Conservation (phyloP, 2,113 vertebrate genomes). For the Xyliphius kryptos region DNA sequence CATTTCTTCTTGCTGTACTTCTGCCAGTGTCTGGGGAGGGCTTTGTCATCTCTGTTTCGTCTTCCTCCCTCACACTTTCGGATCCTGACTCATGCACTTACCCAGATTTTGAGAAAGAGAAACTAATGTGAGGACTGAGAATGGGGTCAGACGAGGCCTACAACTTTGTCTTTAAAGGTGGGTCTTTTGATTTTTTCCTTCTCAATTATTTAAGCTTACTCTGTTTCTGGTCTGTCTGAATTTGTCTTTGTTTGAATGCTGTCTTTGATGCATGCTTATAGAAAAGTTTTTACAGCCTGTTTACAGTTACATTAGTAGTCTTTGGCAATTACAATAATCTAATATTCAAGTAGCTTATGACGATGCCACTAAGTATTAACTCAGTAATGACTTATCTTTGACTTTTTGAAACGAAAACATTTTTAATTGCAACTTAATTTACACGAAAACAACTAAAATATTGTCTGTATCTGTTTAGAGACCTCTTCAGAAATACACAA, state of each 20-base stretch:
- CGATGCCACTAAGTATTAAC: too few relatives aligned
- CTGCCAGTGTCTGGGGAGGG: conserved; percentile 1
- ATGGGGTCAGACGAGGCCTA: conserved; percentile 83
- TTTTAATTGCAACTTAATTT: too few relatives aligned
- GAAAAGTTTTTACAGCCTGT: too few relatives aligned
- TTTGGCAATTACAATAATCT: too few relatives aligned
- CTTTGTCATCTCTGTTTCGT: conserved; percentile 7
- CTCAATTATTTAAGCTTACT: not conserved
- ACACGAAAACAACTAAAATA: too few relatives aligned
- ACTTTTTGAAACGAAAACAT: too few relatives aligned
- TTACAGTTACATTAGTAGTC: too few relatives aligned
- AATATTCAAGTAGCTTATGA: too few relatives aligned
- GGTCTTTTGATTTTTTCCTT: conserved; percentile 39
- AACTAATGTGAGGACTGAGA: conserved; percentile 45
- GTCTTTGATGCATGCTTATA: too few relatives aligned
- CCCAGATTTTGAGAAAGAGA: conserved; percentile 23
- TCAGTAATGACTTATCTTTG: too few relatives aligned
- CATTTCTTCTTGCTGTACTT: conserved; percentile 6
- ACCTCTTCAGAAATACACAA: too few relatives aligned
- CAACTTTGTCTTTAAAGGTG: conserved; percentile 96
- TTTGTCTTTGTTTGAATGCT: not conserved
- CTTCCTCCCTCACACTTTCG: conserved; percentile 28
- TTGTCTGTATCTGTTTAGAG: too few relatives aligned
- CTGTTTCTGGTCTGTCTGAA: not conserved
- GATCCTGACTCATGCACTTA: conserved; percentile 29